Conservation (phyloP, 1,140 invertebrate genomes). For the Orchestia grillus region DNA sequence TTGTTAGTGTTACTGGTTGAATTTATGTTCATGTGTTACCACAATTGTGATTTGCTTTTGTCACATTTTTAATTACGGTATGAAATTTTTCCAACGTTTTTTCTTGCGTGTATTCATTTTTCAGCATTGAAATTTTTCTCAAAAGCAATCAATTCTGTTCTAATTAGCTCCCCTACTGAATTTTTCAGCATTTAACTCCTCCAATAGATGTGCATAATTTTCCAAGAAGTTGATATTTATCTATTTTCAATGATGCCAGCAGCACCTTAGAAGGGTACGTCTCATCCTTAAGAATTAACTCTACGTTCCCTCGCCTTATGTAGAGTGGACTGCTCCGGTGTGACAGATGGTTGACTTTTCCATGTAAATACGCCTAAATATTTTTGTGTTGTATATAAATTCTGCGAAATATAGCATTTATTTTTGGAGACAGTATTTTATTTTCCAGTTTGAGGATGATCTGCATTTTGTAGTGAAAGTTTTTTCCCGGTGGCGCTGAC, state of each 20-base stretch:
- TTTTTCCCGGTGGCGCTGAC: background rate
- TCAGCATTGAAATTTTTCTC: background rate
- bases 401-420: slow-evolving; percentile 48
- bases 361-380: slow-evolving; percentile 53
- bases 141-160: background rate
- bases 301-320: slow-evolving; percentile 7
- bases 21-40: background rate
- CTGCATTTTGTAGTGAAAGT: background rate
- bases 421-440: slow-evolving; percentile 17
- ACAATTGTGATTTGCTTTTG: background rate
- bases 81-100: background rate
- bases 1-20: background rate
- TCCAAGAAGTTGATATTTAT: background rate
- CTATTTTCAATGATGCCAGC: background rate
- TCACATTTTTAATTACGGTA: background rate
- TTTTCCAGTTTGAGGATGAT: background rate
- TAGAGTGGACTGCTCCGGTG: background rate
- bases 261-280: background rate
- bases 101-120: background rate
- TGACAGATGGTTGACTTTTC: slow-evolving; percentile 38
- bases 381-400: slow-evolving; percentile 51
- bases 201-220: background rate
- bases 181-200: background rate
- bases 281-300: background rate
- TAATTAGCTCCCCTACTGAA: background rate